Evolutionary conservation across 2,113 vertebrate genomes (phyloP).

Genomic region (Limanda limanda): DNA sequence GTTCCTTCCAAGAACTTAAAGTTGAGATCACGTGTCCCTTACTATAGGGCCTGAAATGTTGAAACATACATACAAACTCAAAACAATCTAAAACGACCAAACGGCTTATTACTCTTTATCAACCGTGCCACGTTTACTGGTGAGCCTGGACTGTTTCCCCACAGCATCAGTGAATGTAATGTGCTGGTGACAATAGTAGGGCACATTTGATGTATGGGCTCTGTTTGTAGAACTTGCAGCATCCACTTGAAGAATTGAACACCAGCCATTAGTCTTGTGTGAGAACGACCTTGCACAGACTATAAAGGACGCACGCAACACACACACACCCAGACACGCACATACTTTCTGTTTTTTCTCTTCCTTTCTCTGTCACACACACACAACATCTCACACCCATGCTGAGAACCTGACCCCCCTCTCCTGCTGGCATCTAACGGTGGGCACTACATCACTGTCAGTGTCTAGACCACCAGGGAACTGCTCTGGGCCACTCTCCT

Average conservation of each 20-base stretch:
- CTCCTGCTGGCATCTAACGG: slow-evolving; percentile 82
- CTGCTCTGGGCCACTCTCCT: slow-evolving; percentile 76
- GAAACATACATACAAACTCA: not conserved
- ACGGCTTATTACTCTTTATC: not conserved
- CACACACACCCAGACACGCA: slow-evolving; percentile 3
- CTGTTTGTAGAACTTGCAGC: slow-evolving; percentile 66
- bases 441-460: slow-evolving; percentile 90
- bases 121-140: not conserved
- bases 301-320: slow-evolving; percentile 38
- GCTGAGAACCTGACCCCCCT: slow-evolving; percentile 71
- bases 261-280: slow-evolving; percentile 77
- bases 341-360: not conserved
- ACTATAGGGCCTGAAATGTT: too few species aligned
- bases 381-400: slow-evolving; percentile 65
- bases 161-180: slow-evolving; percentile 26
- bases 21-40: not conserved
- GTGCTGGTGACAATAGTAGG: slow-evolving; percentile 54
- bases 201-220: slow-evolving; percentile 68
- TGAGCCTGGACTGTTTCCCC: slow-evolving; percentile 16
- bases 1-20: not conserved
- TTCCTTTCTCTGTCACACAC: slow-evolving; percentile 4
- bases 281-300: slow-evolving; percentile 68
- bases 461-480: slow-evolving; percentile 84
- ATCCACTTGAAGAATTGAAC: slow-evolving; percentile 75
- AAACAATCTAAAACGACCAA: not conserved